A percentile compares a stretch with the other conserved stretches of the same genome.
phyloP scores from a whole-genome alignment of 2,888 invertebrate species.

The Chorisops tibialis region DNA sequence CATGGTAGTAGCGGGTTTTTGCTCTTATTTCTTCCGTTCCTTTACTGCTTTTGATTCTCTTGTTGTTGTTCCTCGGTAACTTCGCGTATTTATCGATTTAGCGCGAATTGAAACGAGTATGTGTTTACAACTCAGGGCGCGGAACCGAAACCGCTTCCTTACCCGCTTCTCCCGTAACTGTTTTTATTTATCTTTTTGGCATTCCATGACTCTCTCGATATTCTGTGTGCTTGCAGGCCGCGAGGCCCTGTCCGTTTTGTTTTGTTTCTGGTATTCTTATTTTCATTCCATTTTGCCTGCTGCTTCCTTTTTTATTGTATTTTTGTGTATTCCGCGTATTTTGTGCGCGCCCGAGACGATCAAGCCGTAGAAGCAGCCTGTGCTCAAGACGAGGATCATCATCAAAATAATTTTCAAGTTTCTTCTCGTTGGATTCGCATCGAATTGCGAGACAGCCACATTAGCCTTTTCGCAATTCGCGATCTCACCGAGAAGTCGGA shows the following conservation, averaged over 20 bases:
- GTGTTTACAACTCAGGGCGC: slow-evolving; percentile 25
- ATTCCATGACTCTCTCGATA: slow-evolving; percentile 11
- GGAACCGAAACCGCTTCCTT: slow-evolving; percentile 18
- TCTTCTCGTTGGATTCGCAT: too few relatives aligned
- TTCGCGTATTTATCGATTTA: slow-evolving; percentile 22
- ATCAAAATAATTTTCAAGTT: too few relatives aligned
- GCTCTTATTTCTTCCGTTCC: neutral
- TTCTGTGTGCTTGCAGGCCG: neutral
- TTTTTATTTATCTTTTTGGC: slow-evolving; percentile 24
- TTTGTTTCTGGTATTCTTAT: neutral
- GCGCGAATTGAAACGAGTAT: slow-evolving; percentile 24
- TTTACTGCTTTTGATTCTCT: neutral
- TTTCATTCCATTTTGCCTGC: neutral
- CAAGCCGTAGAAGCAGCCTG: too few relatives aligned
- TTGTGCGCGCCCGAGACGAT: too few relatives aligned
- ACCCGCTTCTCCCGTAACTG: slow-evolving; percentile 17
- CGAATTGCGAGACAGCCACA: too few relatives aligned
- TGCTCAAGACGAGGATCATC: too few relatives aligned
- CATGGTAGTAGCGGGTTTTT: slow-evolving; percentile 24
- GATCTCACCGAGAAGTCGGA: too few relatives aligned
- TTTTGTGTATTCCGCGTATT: neutral
- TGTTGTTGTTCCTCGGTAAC: neutral
- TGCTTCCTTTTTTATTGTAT: slow-evolving; percentile 12
- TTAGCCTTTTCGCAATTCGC: too few relatives aligned
- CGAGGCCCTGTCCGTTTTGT: neutral